Base-by-base conservation (phyloP, 2,888 invertebrate genomes). In the Drosophila stalkeri region DNA sequence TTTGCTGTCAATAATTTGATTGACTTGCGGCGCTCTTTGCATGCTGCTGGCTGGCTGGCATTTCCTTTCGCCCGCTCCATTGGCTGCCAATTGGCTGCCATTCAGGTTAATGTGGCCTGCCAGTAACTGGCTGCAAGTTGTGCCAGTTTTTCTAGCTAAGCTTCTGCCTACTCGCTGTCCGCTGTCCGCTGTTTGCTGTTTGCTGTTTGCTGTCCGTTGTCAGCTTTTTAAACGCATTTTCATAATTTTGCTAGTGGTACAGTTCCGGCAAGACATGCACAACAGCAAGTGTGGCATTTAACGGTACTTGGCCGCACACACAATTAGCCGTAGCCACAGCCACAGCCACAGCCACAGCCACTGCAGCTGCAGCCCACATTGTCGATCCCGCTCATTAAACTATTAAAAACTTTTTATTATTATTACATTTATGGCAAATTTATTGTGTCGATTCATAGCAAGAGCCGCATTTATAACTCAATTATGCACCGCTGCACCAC, bases 21-120 rank as follows among this genome's bases (percentile, higher is more conserved):
- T 89, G 87, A 89, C 87, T 85, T 76, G 89, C 73, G 86, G 87
- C 87, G 77, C 74, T 84, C 57, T 81, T 86, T 85, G 86, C 85
- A 81, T 86, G 85, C 60, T 37, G 54, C 39, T 52, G 37, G 52
- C 63, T 65, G 35, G 49, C 57, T 54, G 56, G 64, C 72, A 72
- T 77, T 80, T 77, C 75, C 71, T 81, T 77, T 70, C 74, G 83
- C 80, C 77, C 77, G 80, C 80, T 72, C 64, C 68, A 70, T 74
- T 80, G 77, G 61, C 80, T 77, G 81, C 79, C 80, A 77, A 77
- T 80, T 81, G 81, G 72, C 72, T 77, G 80, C 81, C 86, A 86
- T 87, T 86, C 87, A 87, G 88, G 85, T 87, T 87, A 86, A 85
- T 86, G 82, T 71, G 81, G 73, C 72, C 78, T 75, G 75, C 67